phyloP scores from a whole-genome alignment of 2,797 vertebrate genomes.

The Streptopelia turtur region DNA sequence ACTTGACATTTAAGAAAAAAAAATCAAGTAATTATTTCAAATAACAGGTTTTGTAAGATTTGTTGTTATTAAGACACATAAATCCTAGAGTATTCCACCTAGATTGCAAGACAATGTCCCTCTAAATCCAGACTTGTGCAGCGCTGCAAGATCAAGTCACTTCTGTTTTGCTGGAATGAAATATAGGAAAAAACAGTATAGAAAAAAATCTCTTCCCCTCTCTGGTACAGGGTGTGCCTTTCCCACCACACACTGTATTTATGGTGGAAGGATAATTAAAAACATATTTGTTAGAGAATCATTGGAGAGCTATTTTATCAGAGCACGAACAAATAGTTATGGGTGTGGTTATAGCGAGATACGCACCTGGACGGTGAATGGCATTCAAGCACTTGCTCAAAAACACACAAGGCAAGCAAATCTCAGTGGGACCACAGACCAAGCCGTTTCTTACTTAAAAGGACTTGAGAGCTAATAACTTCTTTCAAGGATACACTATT shows the following conservation, averaged over 20 bases:
- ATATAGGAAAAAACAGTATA: constrained; percentile 55
- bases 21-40: background rate
- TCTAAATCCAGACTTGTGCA: constrained; percentile 14
- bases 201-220: constrained; percentile 42
- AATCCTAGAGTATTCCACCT: constrained; percentile 5
- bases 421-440: constrained; percentile 59
- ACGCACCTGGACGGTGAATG: background rate
- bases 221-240: background rate
- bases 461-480: constrained; percentile 55
- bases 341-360: background rate
- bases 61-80: constrained; percentile 45
- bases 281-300: background rate
- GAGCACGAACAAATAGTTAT: background rate
- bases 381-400: constrained; percentile 35
- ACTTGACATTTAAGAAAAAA: background rate
- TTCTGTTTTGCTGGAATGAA: constrained; percentile 9
- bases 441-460: constrained; percentile 53
- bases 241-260: background rate
- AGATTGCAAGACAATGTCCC: background rate
- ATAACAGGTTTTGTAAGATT: background rate
- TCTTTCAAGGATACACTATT: constrained; percentile 67
- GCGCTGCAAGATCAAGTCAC: constrained; percentile 2
- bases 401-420: constrained; percentile 41
- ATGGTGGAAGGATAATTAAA: background rate
- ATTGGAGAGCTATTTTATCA: background rate